These are phyloP conservation scores for Albula goreensis DNA, from an alignment of 2,113 vertebrate genomes.

Conservation along the genomic window DNA sequence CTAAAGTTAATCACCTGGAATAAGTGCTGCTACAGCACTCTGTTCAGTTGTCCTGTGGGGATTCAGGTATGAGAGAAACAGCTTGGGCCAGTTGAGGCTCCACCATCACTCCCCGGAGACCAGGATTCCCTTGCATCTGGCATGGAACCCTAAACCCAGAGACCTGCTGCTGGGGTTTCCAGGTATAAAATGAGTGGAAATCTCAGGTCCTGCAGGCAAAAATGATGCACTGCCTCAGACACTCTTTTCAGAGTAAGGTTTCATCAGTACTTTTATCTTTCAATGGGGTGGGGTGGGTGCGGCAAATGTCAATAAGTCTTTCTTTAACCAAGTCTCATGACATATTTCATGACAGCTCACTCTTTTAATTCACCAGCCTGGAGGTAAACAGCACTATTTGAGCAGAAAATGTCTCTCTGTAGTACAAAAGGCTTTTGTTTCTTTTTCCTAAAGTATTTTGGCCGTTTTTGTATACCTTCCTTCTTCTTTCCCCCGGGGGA, in stretches of 20 bases:
- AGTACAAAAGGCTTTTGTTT: conserved; percentile 32
- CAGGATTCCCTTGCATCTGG: not conserved
- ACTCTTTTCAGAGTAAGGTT: not conserved
- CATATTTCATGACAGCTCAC: conserved; percentile 32
- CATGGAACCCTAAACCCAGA: not conserved
- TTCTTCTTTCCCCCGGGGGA: conserved; percentile 34
- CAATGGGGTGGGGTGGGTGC: conserved; percentile 8
- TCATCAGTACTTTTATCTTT: conserved; percentile 11
- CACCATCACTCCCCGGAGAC: not conserved
- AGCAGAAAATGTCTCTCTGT: not conserved
- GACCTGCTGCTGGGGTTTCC: not conserved
- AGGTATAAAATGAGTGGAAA: not conserved
- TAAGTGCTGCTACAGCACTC: not conserved
- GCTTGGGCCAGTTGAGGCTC: not conserved
- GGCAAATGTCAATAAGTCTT: conserved; percentile 37
- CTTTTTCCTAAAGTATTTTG: not conserved
- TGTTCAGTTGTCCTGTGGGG: not conserved
- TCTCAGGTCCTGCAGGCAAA: not conserved
- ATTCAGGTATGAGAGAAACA: not conserved
- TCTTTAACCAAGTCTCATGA: conserved; percentile 33
- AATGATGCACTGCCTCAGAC: not conserved
- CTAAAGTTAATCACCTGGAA: not conserved
- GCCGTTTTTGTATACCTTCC: conserved; percentile 14
- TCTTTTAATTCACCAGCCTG: conserved; percentile 39
- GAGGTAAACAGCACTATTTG: conserved; percentile 30